Evolutionary conservation across 2,888 invertebrate species (phyloP).

Genomic region (Brachylomia viminalis): DNA sequence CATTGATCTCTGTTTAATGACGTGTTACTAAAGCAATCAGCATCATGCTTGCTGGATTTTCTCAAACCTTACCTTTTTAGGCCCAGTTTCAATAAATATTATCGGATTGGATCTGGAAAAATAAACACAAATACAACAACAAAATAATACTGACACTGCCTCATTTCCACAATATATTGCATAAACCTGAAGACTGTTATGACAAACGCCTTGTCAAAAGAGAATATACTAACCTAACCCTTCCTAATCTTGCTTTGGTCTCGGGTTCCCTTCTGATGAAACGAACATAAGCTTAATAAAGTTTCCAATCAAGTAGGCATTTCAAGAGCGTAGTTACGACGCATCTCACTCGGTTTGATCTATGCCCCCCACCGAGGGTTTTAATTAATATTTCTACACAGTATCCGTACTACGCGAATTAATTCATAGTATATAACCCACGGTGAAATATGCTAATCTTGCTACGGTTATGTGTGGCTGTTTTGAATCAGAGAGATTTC

Average conservation of each 20-base stretch:
- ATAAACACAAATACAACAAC: background rate
- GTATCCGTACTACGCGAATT: constrained; percentile 71
- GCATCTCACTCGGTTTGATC: background rate
- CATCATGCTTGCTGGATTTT: background rate
- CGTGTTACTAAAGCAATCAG: background rate
- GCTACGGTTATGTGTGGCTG: constrained; percentile 45
- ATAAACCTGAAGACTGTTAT: background rate
- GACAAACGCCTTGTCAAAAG: too few species aligned
- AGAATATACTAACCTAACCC: background rate
- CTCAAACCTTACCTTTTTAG: background rate
- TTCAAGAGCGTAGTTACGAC: background rate
- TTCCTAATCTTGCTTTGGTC: too few species aligned
- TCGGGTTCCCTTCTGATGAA: too few species aligned
- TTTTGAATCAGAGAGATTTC: constrained; percentile 26
- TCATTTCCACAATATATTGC: background rate
- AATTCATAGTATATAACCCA: constrained; percentile 73
- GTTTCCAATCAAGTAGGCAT: constrained; percentile 24
- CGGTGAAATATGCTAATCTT: constrained; percentile 72
- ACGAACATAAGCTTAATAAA: background rate
- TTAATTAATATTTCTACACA: constrained; percentile 79
- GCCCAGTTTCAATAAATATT: background rate
- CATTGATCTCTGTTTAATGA: background rate
- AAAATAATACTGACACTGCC: background rate
- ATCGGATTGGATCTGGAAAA: background rate
- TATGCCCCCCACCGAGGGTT: constrained; percentile 56